A percentile compares a stretch with the other conserved stretches of the same genome.
Conservation (phyloP, 2,113 vertebrate genomes). For the Carollia perspicillata region DNA sequence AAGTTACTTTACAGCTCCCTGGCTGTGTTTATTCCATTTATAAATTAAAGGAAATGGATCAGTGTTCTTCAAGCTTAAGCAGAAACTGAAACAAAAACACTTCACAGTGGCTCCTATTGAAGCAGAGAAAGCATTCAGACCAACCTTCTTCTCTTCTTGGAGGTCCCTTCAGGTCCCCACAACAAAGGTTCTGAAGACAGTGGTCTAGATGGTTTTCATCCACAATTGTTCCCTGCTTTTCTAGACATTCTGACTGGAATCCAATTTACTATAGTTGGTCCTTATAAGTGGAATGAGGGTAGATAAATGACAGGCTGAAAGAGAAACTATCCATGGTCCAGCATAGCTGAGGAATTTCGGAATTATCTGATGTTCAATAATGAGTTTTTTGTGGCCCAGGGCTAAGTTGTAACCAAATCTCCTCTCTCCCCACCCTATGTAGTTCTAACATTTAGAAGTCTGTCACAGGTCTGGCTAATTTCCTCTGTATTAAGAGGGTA, state of each 20-base stretch:
- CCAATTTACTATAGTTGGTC: not conserved
- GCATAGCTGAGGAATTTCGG: not conserved
- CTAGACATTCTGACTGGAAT: not conserved
- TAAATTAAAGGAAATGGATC: not conserved
- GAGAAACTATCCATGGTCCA: not conserved
- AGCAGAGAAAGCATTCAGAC: not conserved
- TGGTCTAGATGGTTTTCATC: not conserved
- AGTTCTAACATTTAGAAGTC: not conserved
- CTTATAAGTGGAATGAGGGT: not conserved
- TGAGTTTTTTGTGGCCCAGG: not conserved
- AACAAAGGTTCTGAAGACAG: not conserved
- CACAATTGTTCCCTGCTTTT: not conserved
- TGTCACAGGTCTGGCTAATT: not conserved
- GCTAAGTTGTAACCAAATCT: not conserved
- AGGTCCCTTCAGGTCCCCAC: not conserved
- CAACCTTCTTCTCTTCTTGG: not conserved
- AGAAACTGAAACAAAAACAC: not conserved
- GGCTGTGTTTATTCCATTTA: not conserved
- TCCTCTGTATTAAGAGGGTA: not conserved
- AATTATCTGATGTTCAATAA: not conserved
- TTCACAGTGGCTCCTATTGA: not conserved
- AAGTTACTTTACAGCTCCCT: not conserved
- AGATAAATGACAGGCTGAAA: not conserved
- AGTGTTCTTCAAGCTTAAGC: not conserved
- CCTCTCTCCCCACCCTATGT: not conserved